Percentiles rank a stretch among this genome's conserved stretches.
Conservation (phyloP, 2,797 vertebrate genomes). For the Borostomias antarcticus region DNA sequence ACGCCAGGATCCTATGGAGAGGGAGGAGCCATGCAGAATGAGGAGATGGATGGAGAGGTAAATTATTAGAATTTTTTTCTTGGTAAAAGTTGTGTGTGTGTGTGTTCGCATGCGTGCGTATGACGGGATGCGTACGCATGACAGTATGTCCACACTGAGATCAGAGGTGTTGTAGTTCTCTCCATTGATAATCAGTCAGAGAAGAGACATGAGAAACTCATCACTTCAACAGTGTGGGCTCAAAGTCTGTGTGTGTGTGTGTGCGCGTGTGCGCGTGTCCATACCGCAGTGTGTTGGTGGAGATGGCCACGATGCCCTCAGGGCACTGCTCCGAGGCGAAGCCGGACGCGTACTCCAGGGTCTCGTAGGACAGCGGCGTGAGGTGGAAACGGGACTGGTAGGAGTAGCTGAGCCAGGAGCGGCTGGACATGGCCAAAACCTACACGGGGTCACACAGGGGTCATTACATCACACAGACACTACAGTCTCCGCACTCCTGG, state of each 20-base stretch:
- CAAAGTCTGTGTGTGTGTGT: not conserved
- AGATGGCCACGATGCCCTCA: conserved; percentile 98
- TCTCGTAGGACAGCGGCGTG: conserved; percentile 95
- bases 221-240: conserved; percentile 49
- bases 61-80: too few relatives aligned
- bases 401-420: conserved; percentile 97
- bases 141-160: conserved; percentile 40
- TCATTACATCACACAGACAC: not conserved
- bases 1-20: conserved; percentile 87
- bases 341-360: conserved; percentile 95
- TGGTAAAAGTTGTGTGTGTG: too few relatives aligned
- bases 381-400: conserved; percentile 98
- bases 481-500: not conserved
- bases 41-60: not conserved
- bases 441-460: conserved; percentile 45
- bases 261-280: not conserved
- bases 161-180: conserved; percentile 57
- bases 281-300: conserved; percentile 95
- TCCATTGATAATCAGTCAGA: conserved; percentile 60
- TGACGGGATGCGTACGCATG: too few relatives aligned
- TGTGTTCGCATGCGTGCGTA: too few relatives aligned
- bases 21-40: too few relatives aligned
- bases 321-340: conserved; percentile 98
- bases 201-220: conserved; percentile 69
- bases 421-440: conserved; percentile 98